Conservation (phyloP, 2,797 vertebrate species). For the Amblyopsis hoosieri region DNA sequence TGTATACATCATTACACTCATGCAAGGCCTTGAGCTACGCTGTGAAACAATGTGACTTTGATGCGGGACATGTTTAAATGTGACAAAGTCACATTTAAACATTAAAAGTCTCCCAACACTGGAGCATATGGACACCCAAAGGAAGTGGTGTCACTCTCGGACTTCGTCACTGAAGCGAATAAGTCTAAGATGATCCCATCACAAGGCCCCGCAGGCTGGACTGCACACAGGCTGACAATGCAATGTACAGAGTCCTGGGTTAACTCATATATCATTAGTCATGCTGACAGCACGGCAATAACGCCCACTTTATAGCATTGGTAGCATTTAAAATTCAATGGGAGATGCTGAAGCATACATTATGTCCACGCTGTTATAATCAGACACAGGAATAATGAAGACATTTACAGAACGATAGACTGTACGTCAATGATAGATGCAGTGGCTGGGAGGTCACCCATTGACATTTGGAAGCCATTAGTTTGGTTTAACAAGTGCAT, state of each 20-base stretch:
- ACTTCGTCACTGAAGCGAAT: conserved; percentile 31
- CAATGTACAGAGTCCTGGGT: conserved; percentile 22
- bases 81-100: conserved; percentile 42
- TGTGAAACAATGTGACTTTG: conserved; percentile 31
- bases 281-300: conserved; percentile 21
- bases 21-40: conserved; percentile 29
- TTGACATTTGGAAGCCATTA: too few species aligned
- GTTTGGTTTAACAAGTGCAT: too few species aligned
- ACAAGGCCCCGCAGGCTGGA: conserved; percentile 29
- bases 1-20: conserved; percentile 13
- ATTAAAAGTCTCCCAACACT: conserved; percentile 23
- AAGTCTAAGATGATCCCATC: conserved; percentile 51
- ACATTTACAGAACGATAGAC: too few species aligned
- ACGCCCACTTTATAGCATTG: too few species aligned
- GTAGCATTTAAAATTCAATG: too few species aligned
- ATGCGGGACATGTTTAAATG: conserved; percentile 42
- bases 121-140: conserved; percentile 40
- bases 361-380: too few species aligned
- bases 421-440: too few species aligned
- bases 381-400: too few species aligned
- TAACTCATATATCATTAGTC: conserved; percentile 2
- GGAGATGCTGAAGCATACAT: too few species aligned
- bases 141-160: conserved; percentile 35
- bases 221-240: conserved; percentile 34
- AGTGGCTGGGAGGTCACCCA: too few species aligned